A percentile compares a stretch with the other conserved stretches of the same genome.
These are phyloP conservation scores for Oreortyx pictus DNA, from an alignment of 2,797 vertebrate genomes.

Conservation along the genomic window DNA sequence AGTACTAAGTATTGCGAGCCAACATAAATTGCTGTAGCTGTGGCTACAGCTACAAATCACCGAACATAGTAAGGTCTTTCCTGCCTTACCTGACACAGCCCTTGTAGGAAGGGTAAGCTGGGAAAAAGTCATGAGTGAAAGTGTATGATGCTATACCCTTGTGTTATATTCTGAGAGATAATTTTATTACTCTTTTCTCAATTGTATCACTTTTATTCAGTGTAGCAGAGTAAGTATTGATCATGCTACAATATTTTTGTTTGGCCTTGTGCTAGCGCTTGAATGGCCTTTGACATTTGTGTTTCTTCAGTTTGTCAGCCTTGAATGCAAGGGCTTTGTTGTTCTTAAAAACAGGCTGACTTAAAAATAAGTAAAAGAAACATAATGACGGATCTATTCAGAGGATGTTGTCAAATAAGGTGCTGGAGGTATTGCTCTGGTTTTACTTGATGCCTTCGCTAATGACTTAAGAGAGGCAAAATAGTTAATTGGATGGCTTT, in stretches of 20 bases:
- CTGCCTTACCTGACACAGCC: not conserved
- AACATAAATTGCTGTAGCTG: not conserved
- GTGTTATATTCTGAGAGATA: not conserved
- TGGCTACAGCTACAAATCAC: not conserved
- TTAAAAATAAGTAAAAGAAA: not conserved
- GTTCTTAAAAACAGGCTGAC: not conserved
- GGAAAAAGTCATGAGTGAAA: not conserved
- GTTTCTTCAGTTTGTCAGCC: not conserved
- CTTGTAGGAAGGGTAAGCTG: not conserved
- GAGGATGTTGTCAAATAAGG: not conserved
- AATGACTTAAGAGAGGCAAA: not conserved
- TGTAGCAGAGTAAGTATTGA: not conserved
- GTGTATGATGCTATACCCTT: not conserved
- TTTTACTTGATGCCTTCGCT: not conserved
- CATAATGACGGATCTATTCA: fast-evolving
- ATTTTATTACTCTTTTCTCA: not conserved
- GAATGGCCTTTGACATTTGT: not conserved
- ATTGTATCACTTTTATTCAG: not conserved
- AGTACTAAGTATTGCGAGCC: not conserved
- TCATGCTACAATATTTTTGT: not conserved
- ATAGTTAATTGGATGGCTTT: not conserved
- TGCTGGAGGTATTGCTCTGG: not conserved
- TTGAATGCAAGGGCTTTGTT: not conserved
- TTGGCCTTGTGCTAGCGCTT: not conserved
- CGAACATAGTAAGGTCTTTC: not conserved